Evolutionary conservation across 2,113 vertebrate genomes (phyloP).

Genomic region (Brienomyrus brachyistius): DNA sequence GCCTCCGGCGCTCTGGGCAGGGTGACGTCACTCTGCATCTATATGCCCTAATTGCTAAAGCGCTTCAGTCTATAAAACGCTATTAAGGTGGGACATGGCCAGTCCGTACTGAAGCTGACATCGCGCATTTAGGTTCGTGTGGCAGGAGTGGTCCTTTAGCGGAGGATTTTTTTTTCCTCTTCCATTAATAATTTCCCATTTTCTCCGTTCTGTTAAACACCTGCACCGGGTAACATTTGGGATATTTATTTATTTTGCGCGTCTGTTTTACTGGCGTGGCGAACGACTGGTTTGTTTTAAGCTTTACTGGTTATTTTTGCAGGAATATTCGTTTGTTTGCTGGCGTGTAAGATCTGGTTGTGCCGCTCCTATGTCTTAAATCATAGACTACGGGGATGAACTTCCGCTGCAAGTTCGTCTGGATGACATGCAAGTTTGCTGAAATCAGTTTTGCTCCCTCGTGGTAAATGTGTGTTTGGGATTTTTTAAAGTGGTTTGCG

Average conservation of each 20-base stretch:
- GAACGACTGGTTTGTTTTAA: neutral
- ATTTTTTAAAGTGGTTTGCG: neutral
- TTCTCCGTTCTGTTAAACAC: slow-evolving; percentile 17
- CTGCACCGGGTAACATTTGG: slow-evolving; percentile 1
- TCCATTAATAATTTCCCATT: neutral
- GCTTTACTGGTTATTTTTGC: neutral
- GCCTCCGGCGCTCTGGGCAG: slow-evolving; percentile 20
- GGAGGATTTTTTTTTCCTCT: neutral
- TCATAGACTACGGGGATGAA: neutral
- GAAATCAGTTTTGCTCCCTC: neutral
- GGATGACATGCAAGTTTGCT: neutral
- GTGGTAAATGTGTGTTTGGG: neutral
- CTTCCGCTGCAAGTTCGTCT: neutral
- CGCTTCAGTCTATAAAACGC: slow-evolving; percentile 48
- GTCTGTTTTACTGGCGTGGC: neutral
- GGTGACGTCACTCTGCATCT: slow-evolving; percentile 38
- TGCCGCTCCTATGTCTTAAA: neutral
- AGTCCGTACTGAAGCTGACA: slow-evolving; percentile 30
- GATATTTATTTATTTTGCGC: neutral
- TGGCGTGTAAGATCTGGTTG: neutral
- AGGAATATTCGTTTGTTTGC: neutral
- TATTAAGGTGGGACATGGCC: neutral
- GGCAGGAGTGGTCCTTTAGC: neutral
- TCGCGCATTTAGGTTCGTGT: slow-evolving; percentile 15
- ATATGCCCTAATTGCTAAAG: slow-evolving; percentile 14